Conservation (phyloP, 1,140 invertebrate genomes). For the Pinna nobilis region DNA sequence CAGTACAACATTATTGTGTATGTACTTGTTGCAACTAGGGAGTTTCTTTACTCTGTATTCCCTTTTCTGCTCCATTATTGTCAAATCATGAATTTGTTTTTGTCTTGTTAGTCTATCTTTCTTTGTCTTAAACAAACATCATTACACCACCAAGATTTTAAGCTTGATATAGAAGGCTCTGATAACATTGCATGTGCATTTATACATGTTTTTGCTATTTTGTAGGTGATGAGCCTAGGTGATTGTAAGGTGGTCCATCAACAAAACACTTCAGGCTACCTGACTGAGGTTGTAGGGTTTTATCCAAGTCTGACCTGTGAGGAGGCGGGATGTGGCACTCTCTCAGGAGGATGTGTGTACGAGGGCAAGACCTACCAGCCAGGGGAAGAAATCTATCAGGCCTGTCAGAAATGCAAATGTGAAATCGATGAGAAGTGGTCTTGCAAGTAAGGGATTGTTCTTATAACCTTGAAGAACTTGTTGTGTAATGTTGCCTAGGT, state of each 20-base stretch:
- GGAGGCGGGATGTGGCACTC: conserved; percentile 53
- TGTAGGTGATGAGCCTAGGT: conserved; percentile 57
- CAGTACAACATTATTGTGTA: too few relatives aligned
- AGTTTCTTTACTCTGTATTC: too few relatives aligned
- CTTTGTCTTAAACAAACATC: too few relatives aligned
- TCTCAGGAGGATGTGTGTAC: conserved; percentile 48
- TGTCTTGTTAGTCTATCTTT: too few relatives aligned
- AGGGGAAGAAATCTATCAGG: conserved; percentile 51
- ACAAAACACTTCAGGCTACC: conserved; percentile 49
- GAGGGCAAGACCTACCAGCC: conserved; percentile 48
- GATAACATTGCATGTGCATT: not conserved
- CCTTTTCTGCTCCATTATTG: too few relatives aligned
- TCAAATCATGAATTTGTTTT: too few relatives aligned
- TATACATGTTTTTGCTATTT: not conserved
- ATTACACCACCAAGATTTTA: too few relatives aligned
- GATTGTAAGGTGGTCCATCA: conserved; percentile 64
- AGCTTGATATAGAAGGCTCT: too few relatives aligned
- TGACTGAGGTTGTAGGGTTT: conserved; percentile 66
- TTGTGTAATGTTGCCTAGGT: not conserved
- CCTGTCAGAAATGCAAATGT: conserved; percentile 68
- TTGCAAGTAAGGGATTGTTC: conserved; percentile 54
- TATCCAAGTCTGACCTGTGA: conserved; percentile 62
- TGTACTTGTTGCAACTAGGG: too few relatives aligned
- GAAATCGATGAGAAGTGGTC: conserved; percentile 49
- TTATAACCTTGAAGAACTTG: not conserved